Conservation (phyloP, 2,888 invertebrate species). For the Nymphalis c-album region DNA sequence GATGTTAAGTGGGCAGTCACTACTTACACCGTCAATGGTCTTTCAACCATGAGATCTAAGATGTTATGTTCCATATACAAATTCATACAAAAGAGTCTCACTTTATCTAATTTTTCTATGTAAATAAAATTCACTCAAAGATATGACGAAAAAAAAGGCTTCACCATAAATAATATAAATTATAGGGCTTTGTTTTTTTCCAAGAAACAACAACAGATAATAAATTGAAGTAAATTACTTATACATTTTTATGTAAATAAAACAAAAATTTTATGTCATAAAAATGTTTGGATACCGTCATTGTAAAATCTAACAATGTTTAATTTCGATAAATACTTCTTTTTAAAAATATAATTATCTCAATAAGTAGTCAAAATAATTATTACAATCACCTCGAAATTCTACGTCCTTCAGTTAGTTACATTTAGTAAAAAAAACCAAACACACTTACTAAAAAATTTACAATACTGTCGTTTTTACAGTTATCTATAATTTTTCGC, state of each 20-base stretch:
- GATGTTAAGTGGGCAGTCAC: too few relatives aligned
- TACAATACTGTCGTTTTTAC: conserved; percentile 14
- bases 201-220: not conserved
- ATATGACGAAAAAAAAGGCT: not conserved
- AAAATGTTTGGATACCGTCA: not conserved
- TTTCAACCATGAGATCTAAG: too few relatives aligned
- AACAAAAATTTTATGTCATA: not conserved
- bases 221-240: not conserved
- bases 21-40: too few relatives aligned
- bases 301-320: conserved; percentile 3
- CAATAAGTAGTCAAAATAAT: conserved; percentile 1
- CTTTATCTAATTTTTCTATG: too few relatives aligned
- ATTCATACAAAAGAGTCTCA: too few relatives aligned
- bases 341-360: conserved; percentile 3
- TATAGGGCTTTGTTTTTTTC: not conserved
- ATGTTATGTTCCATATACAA: too few relatives aligned
- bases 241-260: too few relatives aligned
- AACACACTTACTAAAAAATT: not conserved
- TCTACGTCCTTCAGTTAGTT: not conserved
- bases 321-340: conserved; percentile 1
- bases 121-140: not conserved
- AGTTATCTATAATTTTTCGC: conserved; percentile 8
- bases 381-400: not conserved
- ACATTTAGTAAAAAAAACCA: not conserved
- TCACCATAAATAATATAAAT: not conserved